phyloP scores from a whole-genome alignment of 2,113 vertebrate species.

The Oceanodroma tethys region DNA sequence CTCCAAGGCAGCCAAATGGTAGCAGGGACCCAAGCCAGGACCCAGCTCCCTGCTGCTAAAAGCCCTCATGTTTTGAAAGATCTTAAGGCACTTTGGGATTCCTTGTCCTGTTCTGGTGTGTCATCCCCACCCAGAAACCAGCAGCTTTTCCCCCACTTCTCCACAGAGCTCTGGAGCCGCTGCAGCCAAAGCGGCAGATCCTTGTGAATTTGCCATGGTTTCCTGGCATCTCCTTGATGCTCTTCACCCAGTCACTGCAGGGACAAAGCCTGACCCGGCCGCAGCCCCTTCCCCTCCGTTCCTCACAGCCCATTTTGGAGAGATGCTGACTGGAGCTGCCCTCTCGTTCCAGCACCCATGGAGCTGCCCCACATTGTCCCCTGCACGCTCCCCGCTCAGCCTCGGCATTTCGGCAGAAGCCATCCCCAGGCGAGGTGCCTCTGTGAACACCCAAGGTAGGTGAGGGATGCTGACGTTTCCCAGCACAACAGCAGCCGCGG shows the following conservation, averaged over 20 bases:
- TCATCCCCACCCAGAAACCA: background rate
- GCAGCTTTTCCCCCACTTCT: background rate
- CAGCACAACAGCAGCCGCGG: background rate
- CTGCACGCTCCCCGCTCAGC: background rate
- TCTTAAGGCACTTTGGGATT: background rate
- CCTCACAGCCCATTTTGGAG: background rate
- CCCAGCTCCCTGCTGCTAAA: background rate
- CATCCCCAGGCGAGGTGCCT: background rate
- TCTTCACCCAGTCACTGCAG: background rate
- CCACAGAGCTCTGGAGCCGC: background rate
- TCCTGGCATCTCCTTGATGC: background rate
- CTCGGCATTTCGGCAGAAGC: background rate
- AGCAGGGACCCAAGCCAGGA: background rate
- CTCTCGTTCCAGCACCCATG: background rate
- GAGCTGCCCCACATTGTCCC: background rate
- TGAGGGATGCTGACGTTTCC: background rate
- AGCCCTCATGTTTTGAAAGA: background rate
- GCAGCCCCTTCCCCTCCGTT: background rate
- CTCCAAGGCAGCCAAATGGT: background rate
- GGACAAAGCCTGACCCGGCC: background rate
- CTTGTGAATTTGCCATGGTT: background rate
- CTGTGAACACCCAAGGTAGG: constrained; percentile 38
- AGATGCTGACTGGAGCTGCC: background rate
- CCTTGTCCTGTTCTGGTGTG: background rate
- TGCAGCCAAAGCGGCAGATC: background rate